Evolutionary conservation across 2,888 invertebrate genomes (phyloP).

Genomic region (Dastarcus helophoroides): DNA sequence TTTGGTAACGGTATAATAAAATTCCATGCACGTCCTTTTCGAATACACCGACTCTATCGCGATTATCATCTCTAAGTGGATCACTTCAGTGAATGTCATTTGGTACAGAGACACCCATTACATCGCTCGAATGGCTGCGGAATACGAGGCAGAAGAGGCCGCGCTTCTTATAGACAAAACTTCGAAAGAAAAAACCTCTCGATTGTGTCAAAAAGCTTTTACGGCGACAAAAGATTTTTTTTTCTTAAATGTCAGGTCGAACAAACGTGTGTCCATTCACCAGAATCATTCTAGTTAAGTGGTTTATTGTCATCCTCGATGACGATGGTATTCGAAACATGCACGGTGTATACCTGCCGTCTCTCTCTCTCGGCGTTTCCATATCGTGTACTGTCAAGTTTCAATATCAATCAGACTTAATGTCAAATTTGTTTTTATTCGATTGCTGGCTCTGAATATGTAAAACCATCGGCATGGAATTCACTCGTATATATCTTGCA

Average conservation of each 20-base stretch:
- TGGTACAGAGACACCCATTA: slow-evolving; percentile 14
- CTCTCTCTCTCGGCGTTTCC: slow-evolving; percentile 4
- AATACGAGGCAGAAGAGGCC: slow-evolving; percentile 18
- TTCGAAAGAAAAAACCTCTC: slow-evolving; percentile 29
- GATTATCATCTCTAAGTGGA: too few relatives aligned
- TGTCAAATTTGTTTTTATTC: slow-evolving; percentile 26
- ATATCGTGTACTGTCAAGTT: slow-evolving; percentile 24
- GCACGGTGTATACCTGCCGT: slow-evolving; percentile 10
- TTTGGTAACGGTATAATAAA: too few relatives aligned
- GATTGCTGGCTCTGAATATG: slow-evolving; percentile 17
- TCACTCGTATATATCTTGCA: too few relatives aligned
- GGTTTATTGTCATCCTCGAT: slow-evolving; percentile 36
- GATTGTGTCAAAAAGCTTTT: slow-evolving; percentile 41
- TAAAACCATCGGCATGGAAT: too few relatives aligned
- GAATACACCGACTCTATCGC: too few relatives aligned
- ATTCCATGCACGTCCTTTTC: too few relatives aligned
- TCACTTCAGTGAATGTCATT: slow-evolving; percentile 23
- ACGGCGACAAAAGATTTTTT: slow-evolving; percentile 37
- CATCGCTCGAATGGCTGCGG: slow-evolving; percentile 22
- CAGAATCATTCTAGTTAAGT: slow-evolving; percentile 38
- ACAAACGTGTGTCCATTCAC: slow-evolving; percentile 37
- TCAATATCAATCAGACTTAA: slow-evolving; percentile 34
- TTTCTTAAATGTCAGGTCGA: slow-evolving; percentile 33
- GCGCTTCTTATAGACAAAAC: slow-evolving; percentile 25
- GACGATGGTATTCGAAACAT: slow-evolving; percentile 22